Base-by-base conservation (phyloP, 2,888 invertebrate genomes). In the Spisula subtruncata region DNA sequence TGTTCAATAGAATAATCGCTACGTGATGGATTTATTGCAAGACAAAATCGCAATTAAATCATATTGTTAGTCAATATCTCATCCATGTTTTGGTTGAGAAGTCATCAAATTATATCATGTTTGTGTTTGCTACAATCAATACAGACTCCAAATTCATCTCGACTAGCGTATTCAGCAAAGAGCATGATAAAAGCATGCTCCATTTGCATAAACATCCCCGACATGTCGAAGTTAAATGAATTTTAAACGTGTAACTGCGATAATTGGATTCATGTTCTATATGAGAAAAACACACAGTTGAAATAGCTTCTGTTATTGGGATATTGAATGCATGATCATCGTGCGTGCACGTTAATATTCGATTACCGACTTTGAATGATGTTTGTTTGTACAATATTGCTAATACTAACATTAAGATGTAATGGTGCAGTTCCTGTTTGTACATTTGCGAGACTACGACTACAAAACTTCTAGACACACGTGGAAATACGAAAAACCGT, bases 41-140 rank as follows among this genome's bases (percentile, higher is more conserved):
- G n/a, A 66, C 60, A 25, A 66, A 66, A 66, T 66, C n/a, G 60
- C 60, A 66, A 66, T 66, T 66, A 66, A 66, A 66, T 66, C 25
- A 25, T 66, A 25, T 66, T 66, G 60, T 66, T 5, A 2, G 25
- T 25, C 60, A n/a, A 25, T 66, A 66, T 66, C 60, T 66, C 60
- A 66, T n/a, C 10, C 60, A 8, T 66, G 60, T 66, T 66, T 66
- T 66, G 60, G n/a, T 66, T 8, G 60, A 25, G 60, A 66, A 25
- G 25, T 66, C 60, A 66, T 66, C 60, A 66, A 66, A 66, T 66
- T 66, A 25, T 66, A 25, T 12, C n/a, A 60, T 25, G 5, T 66
- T 66, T 75, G 2, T 32, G 25, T 75, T 25, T 18, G 29, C 35
- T 32, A 18, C 29, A 18, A 75, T 75, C 75, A 75, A 75, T 75